Base-by-base conservation (phyloP, 1,140 invertebrate genomes). In the Scaptomyza pallida region DNA sequence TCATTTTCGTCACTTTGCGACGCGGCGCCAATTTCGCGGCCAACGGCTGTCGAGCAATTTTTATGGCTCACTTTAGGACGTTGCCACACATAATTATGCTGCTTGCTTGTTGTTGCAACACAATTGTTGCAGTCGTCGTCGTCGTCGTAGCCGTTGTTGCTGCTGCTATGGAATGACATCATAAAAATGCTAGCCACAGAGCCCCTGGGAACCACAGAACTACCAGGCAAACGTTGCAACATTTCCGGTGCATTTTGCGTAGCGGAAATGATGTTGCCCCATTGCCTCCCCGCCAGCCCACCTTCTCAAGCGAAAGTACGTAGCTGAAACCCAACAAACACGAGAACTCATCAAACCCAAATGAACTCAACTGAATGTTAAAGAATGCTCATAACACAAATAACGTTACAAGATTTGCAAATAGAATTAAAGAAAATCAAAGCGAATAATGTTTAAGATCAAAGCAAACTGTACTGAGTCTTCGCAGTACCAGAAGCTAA, bases 1-100 rank as follows among this genome's bases (percentile, higher is more conserved):
- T 86, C 82, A 88, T 86, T 86, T 88, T 88, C 81, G 80, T 83
- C 78, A 89, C 82, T 88, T 88, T 89, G 67, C 70, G 75, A 68
- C 61, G 44, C 64, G 61, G 63, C 78, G 71, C 54, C 82, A 82
- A 72, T 88, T 86, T 68, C 50, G 33, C 48, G 21, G 55, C 59
- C 41, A 17, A 55, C 44, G 45, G 62, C 61, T 63, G 43, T 57
- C 57, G 72, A 63, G 35, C 69, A 45, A 63, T 70, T 85, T 85
- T 85, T 85, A 85, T 74, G 64, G 76, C 73, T 51, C 41, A 65
- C 37, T 59, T 52, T 69, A 50, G 48, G 30, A 35, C 41, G 17
- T 21, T 57, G 55, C 64, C 59, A 37, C 72, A 86, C 81, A 83
- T 86, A 83, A 80, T 83, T 83, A 86, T 83, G 73, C 26, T 40